These are phyloP conservation scores for Pterocles burchelli DNA, from an alignment of 2,113 vertebrate genomes.

Conservation along the genomic window DNA sequence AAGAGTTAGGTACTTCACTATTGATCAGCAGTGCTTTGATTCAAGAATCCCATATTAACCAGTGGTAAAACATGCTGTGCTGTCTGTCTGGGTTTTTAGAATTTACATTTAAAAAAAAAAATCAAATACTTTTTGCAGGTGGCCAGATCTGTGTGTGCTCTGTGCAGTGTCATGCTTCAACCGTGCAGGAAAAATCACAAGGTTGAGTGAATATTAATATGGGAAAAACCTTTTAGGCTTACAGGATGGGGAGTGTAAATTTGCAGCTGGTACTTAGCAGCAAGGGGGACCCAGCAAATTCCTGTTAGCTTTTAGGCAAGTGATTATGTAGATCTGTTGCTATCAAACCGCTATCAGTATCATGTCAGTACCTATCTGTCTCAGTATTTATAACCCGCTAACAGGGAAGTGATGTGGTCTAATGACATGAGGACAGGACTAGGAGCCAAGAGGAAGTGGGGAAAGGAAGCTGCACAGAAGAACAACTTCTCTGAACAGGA, in stretches of 20 bases:
- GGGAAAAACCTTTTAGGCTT: background rate
- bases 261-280: background rate
- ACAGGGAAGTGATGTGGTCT: slow-evolving; percentile 43
- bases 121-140: background rate
- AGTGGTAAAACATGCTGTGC: background rate
- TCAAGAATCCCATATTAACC: background rate
- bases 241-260: background rate
- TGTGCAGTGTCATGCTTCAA: background rate
- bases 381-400: slow-evolving; percentile 58
- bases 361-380: slow-evolving; percentile 2
- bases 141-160: background rate
- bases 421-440: slow-evolving; percentile 48
- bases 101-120: background rate
- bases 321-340: background rate
- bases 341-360: background rate
- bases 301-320: background rate
- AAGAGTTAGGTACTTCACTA: background rate
- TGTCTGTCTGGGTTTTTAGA: background rate
- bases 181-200: background rate
- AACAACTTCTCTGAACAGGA: slow-evolving; percentile 64
- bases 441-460: slow-evolving; percentile 61
- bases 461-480: slow-evolving; percentile 63
- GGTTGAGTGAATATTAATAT: background rate
- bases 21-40: background rate
- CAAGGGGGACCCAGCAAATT: background rate